Base-by-base conservation (phyloP, 2,888 invertebrate genomes). In the Agriotes lineatus region DNA sequence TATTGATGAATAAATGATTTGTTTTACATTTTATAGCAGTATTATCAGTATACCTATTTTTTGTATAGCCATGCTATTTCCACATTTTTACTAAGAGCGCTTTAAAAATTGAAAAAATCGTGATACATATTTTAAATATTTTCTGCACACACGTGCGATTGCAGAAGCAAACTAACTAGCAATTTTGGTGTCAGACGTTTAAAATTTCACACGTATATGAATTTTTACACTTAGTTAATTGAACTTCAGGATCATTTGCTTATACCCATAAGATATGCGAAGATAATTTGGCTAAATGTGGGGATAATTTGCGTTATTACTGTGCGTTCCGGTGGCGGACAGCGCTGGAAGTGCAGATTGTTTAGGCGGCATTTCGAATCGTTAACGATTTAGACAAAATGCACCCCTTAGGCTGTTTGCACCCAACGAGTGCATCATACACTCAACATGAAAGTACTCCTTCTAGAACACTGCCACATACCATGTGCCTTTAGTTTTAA, bases 301-400 rank as follows among this genome's bases (percentile, higher is more conserved):
- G n/a, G n/a, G 1, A 7, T 22, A 58, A 58, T 44, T 58, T 58
- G n/a, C 1, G 42, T 39, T 39, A 39, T 57, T 57, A 39, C 16
- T 12, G 7, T 20, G 39, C n/a, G 57, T 57, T 57, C 57, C 57
- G 57, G 57, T 57, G 20, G 19, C 37, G n/a, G 9, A 39, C 39
- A 22, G 20, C 25, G 19, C 14, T 58, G 6, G 42, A 16, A 44
- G 44, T 44, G 42, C 16, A 25, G 44, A 14, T 58, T 58, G 19
- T 18, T 18, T 19, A 58, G 19, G 58, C 58, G 58, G 58, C 58
- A 58, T 58, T 57, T 58, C 44, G 58, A 58, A 42, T 58, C 25
- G 58, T 58, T 58, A 58, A 25, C 39, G 39, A 39, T 58, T 58
- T 58, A 44, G 58, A 58, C 58, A 44, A 42, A 42, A 42, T 44